Evolutionary conservation across 2,797 vertebrate species (phyloP), one percentile per base, ranked within the genome.

Genomic region (Cynodonichthys magdalenae): DNA sequence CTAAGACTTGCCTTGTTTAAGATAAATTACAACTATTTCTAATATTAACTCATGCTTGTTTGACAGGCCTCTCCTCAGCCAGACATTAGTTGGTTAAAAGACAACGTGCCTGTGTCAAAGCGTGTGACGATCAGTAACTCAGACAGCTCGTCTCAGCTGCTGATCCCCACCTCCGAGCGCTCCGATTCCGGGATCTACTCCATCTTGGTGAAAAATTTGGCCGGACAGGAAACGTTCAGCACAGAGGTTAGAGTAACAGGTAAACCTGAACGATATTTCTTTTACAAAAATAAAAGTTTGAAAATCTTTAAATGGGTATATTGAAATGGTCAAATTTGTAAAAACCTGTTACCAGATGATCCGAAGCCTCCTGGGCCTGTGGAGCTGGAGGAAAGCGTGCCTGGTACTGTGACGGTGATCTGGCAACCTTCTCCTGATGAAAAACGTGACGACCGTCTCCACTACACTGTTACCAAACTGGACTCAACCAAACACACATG

Each of bases 341-440:
- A 31, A 31, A 24, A 7, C 47, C 6, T 75, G 34, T 39, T 80
- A 58, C 1, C 87, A 97, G 96, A 93, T 34, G 78, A 92, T 65
- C 96, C 96, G 0, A 93, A 93, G 67, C 64, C 95, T 0, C 95
- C 96, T 0, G 96, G 96, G 9, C 82, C 81, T 0, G 79, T 96
- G 52, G 50, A 47, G n/a, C 63, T 97, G 78, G 88, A 93, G 59
- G 94, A 95, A 79, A 96, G 94, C 0, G 93, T 96, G 12, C 92
- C 89, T 0, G 92, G 90, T 3, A 93, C 95, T 0, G 94, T 97
- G 74, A 96, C 95, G 0, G 85, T 95, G 3, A 86, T 64, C 51
- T 97, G 96, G 96, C 90, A 91, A 24, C 92, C 95, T 0, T 96
- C 96, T 4, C 85, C 90, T 0, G 95, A 96, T 0, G 96, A 97